phyloP scores from a whole-genome alignment of 2,888 invertebrate genomes.

The Willowsia nigromaculata region DNA sequence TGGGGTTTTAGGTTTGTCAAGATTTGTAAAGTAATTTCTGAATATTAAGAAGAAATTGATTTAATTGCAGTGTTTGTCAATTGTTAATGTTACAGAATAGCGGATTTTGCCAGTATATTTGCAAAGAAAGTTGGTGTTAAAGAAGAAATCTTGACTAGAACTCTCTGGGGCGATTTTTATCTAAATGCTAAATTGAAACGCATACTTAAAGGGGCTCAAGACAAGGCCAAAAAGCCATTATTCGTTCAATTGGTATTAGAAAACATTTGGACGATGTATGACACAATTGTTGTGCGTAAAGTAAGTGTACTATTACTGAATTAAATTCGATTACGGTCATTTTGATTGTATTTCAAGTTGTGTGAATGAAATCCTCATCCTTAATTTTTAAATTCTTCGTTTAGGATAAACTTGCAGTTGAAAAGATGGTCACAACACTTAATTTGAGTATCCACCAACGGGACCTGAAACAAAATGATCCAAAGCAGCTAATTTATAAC shows the following conservation, averaged over 20 bases:
- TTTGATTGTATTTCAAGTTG: too few relatives aligned
- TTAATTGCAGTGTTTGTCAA: not conserved
- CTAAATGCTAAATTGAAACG: conserved; percentile 91
- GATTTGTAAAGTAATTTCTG: not conserved
- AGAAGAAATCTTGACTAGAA: conserved; percentile 86
- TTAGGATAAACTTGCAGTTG: conserved; percentile 86
- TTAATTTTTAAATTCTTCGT: too few relatives aligned
- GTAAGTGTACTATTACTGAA: too few relatives aligned
- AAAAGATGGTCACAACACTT: conserved; percentile 87
- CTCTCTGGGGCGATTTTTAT: conserved; percentile 97
- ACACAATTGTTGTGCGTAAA: conserved; percentile 87
- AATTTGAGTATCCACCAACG: conserved; percentile 87
- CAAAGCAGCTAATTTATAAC: conserved; percentile 88
- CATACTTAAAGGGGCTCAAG: conserved; percentile 92
- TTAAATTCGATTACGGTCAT: too few relatives aligned
- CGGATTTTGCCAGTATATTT: conserved; percentile 90
- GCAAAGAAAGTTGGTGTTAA: conserved; percentile 88
- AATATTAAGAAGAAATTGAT: not conserved
- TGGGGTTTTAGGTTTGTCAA: conserved; percentile 88
- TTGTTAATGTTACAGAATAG: conserved; percentile 82
- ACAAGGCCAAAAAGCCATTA: conserved; percentile 94
- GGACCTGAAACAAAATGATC: conserved; percentile 90
- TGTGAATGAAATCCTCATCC: too few relatives aligned
- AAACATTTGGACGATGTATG: conserved; percentile 94
- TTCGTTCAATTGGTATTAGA: conserved; percentile 96